Evolutionary conservation across 2,888 invertebrate genomes (phyloP), one percentile per base, ranked within the genome.

Genomic region (Daptonema setosum): DNA sequence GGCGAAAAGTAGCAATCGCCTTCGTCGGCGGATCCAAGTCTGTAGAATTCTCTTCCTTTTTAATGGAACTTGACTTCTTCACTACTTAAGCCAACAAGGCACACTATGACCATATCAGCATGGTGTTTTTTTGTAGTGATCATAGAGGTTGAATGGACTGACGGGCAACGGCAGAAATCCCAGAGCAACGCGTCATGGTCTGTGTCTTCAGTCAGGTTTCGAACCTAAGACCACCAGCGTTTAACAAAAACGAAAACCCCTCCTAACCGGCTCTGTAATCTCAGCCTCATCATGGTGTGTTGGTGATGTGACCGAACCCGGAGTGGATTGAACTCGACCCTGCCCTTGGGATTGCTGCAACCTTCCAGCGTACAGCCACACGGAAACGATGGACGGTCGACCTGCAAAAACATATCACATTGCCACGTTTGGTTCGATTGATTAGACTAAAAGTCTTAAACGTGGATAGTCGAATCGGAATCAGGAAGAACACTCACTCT

Each of bases 261-360:
- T n/a, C n/a, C n/a, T n/a, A n/a, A n/a, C n/a, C n/a, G n/a, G n/a
- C n/a, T 17, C n/a, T 50, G 50, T 28, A 52, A 2, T 2, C 54
- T 25, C 62, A 90, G 72, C 60, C 90, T 80, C 90, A 91, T 90
- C 55, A 93, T 78, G 0, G 93, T 95, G 69, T 91, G 90, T 66
- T 93, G 87, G 70, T 90, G 93, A 74, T 95, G 95, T 22, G 90
- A 90, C 61, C 90, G 80, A 5, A 95, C 93, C 61, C 93, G 79
- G 43, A 87, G 81, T 0, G 91, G 90, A 72, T 91, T 91, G 71
- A 95, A 95, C 73, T 93, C 93, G 61, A 93, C 85, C 61, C 95
- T 79, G 2, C 95, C 95, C 52, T 82, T 80, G 0, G 82, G 81
- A 71, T 95, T 95, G 59, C 81, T 83, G 73, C 95, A 95, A 53